Conservation (phyloP, 2,113 vertebrate genomes). For the Neopipo cinnamomea region DNA sequence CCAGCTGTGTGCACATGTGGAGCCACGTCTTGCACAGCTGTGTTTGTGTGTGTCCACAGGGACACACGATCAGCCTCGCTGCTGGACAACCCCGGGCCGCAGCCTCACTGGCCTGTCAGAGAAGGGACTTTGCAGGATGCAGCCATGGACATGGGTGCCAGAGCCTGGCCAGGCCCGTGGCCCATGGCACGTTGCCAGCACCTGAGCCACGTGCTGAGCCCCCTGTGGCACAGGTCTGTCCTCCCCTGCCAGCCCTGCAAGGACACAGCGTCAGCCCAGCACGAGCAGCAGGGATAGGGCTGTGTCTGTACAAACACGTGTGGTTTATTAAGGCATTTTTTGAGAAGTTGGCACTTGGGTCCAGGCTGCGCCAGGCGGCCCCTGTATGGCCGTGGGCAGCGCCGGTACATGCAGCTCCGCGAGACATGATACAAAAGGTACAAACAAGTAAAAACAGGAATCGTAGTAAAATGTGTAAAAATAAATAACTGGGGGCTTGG, state of each 20-base stretch:
- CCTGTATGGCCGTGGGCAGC: background rate
- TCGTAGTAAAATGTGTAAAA: constrained; percentile 46
- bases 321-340: constrained; percentile 73
- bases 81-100: background rate
- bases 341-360: constrained; percentile 68
- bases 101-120: background rate
- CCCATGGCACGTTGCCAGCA: rapidly evolving
- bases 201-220: background rate
- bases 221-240: rapidly evolving
- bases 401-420: constrained; percentile 41
- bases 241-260: rapidly evolving
- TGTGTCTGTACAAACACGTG: constrained; percentile 44
- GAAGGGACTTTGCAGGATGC: too few relatives aligned
- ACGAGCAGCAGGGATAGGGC: background rate
- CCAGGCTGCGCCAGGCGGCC: constrained; percentile 1
- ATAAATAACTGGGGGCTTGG: constrained; percentile 47
- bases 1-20: background rate
- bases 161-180: background rate
- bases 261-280: rapidly evolving
- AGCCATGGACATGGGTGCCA: background rate
- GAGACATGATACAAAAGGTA: constrained; percentile 57
- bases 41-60: background rate
- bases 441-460: constrained; percentile 53
- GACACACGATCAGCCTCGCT: background rate
- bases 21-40: rapidly evolving